Conservation (phyloP, 2,888 invertebrate species). For the Drosophila merina region DNA sequence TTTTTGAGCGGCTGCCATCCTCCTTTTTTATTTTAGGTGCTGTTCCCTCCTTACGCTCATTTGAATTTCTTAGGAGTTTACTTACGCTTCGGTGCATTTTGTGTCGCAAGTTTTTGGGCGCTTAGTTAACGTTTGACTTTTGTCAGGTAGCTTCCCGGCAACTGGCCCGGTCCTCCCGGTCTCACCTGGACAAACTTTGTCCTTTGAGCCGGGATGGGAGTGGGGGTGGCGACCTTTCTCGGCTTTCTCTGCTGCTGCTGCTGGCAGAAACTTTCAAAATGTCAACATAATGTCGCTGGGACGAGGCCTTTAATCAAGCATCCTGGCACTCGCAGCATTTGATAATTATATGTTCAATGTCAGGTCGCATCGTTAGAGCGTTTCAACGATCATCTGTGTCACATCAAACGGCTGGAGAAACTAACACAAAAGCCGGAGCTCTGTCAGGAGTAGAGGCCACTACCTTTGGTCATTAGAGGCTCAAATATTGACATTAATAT, state of each 20-base stretch:
- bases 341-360: slow-evolving; percentile 63
- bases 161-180: neutral
- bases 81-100: slow-evolving; percentile 73
- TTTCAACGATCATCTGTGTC: slow-evolving; percentile 40
- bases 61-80: slow-evolving; percentile 76
- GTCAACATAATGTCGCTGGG: slow-evolving; percentile 66
- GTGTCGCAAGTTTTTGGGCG: slow-evolving; percentile 74
- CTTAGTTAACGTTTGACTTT: slow-evolving; percentile 78
- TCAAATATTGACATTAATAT: slow-evolving; percentile 82
- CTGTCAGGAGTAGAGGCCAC: slow-evolving; percentile 47
- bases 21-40: slow-evolving; percentile 9
- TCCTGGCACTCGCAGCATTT: slow-evolving; percentile 20
- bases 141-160: slow-evolving; percentile 40
- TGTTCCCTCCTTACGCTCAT: slow-evolving; percentile 63
- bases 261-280: slow-evolving; percentile 66
- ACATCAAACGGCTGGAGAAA: slow-evolving; percentile 61
- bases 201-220: slow-evolving; percentile 20
- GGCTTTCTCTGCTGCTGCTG: slow-evolving; percentile 25
- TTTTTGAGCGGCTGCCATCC: slow-evolving; percentile 24
- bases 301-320: slow-evolving; percentile 66
- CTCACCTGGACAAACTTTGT: slow-evolving; percentile 38
- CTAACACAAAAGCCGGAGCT: slow-evolving; percentile 57
- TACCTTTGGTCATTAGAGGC: slow-evolving; percentile 72
- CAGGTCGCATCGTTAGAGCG: slow-evolving; percentile 57
- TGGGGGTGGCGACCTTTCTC: slow-evolving; percentile 44